These are phyloP conservation scores for Agrypnus murinus DNA, from an alignment of 2,888 invertebrate genomes.

Conservation along the genomic window DNA sequence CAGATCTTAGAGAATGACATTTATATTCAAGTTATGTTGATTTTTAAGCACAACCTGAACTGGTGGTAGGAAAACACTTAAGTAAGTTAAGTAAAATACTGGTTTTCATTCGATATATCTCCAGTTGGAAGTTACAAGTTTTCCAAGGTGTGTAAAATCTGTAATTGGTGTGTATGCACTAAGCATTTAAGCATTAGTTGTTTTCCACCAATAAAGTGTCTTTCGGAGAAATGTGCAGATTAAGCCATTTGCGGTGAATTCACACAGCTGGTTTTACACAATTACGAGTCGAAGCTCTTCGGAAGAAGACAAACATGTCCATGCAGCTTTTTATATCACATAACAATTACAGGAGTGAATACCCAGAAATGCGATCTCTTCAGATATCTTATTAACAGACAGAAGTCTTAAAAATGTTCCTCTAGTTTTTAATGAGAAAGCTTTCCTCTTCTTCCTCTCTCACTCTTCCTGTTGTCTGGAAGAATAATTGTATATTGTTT, in stretches of 20 bases:
- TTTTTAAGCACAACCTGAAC: too few species aligned
- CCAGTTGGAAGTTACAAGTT: constrained; percentile 37
- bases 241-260: constrained; percentile 66
- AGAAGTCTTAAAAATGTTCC: constrained; percentile 33
- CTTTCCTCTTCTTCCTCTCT: too few species aligned
- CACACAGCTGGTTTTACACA: constrained; percentile 64
- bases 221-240: constrained; percentile 62
- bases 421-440: not conserved
- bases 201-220: constrained; percentile 37
- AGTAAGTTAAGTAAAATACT: constrained; percentile 1
- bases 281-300: constrained; percentile 61
- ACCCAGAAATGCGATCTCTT: constrained; percentile 60
- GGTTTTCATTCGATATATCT: constrained; percentile 23
- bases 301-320: constrained; percentile 65
- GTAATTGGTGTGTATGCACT: constrained; percentile 36
- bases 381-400: constrained; percentile 32
- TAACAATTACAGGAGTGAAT: constrained; percentile 65
- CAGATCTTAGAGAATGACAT: too few species aligned
- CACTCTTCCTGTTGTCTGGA: too few species aligned
- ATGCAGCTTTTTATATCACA: constrained; percentile 65
- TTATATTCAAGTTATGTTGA: too few species aligned
- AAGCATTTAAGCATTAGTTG: constrained; percentile 29
- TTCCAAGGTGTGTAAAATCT: constrained; percentile 21
- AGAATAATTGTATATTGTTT: too few species aligned
- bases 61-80: too few species aligned